Percentiles rank a stretch among this genome's conserved stretches.
Conservation (phyloP, 2,888 invertebrate genomes). For the Hirudinaria manillensis region DNA sequence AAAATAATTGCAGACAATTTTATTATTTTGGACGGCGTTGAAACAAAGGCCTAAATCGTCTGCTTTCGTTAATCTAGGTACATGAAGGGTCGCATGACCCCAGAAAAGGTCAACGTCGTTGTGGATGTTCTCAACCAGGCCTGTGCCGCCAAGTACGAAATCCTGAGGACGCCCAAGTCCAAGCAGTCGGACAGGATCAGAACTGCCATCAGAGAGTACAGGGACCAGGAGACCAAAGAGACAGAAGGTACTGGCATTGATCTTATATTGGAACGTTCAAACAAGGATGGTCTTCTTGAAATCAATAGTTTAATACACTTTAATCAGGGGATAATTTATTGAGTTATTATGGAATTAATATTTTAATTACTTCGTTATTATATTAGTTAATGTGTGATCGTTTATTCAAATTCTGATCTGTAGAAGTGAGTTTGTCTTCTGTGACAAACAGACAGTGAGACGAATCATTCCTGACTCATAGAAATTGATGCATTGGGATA, state of each 20-base stretch:
- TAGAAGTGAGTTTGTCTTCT: no score
- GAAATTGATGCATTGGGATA: no score
- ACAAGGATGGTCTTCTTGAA: not conserved
- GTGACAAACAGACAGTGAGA: no score
- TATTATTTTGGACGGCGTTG: no score
- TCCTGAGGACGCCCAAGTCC: conserved; percentile 45
- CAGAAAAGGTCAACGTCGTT: conserved; percentile 48
- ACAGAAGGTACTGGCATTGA: conserved; percentile 46
- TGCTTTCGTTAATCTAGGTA: conserved; percentile 43
- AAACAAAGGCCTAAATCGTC: no score
- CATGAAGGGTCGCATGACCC: conserved; percentile 50
- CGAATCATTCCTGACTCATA: no score
- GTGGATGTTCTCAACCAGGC: conserved; percentile 50
- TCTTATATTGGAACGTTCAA: not conserved
- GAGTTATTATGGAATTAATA: no score
- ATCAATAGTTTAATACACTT: no score
- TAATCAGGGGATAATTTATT: no score
- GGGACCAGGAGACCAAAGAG: conserved; percentile 49
- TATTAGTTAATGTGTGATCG: not conserved
- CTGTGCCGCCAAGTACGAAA: conserved; percentile 48
- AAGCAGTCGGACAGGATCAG: conserved; percentile 45
- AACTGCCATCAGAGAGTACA: conserved; percentile 44
- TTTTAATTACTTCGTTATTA: no score
- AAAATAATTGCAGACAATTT: no score
- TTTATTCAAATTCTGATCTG: not conserved